These are phyloP conservation scores for Natator depressus DNA, from an alignment of 2,113 vertebrate genomes.

Conservation along the genomic window DNA sequence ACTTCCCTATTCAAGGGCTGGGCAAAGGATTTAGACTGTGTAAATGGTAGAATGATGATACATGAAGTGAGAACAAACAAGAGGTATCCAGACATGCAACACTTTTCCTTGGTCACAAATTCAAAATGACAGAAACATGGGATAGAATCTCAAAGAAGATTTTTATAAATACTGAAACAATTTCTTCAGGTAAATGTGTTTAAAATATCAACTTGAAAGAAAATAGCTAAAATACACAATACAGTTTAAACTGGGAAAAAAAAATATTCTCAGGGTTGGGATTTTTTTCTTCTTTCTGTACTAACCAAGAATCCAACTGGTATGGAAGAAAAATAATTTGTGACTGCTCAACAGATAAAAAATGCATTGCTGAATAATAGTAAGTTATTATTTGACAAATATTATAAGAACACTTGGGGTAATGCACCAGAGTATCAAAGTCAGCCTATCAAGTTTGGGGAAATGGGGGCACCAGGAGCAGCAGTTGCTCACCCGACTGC, in stretches of 20 bases:
- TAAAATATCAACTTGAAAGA: neutral
- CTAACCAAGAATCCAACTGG: neutral
- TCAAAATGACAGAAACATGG: neutral
- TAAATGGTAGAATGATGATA: neutral
- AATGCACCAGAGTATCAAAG: too few relatives aligned
- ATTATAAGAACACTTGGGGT: neutral
- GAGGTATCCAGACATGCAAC: rapidly evolving
- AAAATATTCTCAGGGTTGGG: neutral
- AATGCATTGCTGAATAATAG: neutral
- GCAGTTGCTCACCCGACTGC: too few relatives aligned
- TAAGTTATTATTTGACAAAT: neutral
- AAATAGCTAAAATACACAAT: neutral
- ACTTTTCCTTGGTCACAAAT: neutral
- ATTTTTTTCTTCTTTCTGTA: rapidly evolving
- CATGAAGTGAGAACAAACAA: neutral
- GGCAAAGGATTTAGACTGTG: neutral
- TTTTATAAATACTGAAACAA: neutral
- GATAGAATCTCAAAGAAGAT: neutral
- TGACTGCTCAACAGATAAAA: neutral
- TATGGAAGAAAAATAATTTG: neutral
- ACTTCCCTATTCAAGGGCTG: neutral
- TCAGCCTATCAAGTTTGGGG: too few relatives aligned
- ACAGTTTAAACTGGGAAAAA: neutral
- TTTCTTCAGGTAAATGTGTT: neutral
- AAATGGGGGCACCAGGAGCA: too few relatives aligned